Conservation (phyloP, 2,113 vertebrate genomes). For the Oostethus manadensis region DNA sequence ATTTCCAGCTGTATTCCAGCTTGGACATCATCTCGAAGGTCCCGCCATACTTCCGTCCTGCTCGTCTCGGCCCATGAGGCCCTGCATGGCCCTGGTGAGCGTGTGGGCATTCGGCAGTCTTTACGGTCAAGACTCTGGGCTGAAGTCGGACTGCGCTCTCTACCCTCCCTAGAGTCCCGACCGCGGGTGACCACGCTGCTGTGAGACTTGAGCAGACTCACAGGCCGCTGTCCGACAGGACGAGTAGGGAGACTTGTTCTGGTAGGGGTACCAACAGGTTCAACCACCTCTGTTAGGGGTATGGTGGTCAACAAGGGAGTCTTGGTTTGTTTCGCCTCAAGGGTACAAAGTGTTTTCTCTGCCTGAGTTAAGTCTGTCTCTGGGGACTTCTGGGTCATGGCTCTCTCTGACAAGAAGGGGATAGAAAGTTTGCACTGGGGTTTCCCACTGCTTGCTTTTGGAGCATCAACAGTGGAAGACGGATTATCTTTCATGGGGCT, state of each 20-base stretch:
- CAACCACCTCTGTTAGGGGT: slow-evolving; percentile 23
- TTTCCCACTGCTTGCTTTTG: slow-evolving; percentile 37
- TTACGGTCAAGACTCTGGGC: slow-evolving; percentile 74
- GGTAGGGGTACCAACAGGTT: slow-evolving; percentile 51
- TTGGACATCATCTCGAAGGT: slow-evolving; percentile 38
- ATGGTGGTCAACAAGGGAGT: slow-evolving; percentile 16
- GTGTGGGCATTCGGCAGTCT: slow-evolving; percentile 54
- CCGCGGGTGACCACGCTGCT: slow-evolving; percentile 51
- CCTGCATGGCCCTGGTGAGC: slow-evolving; percentile 69
- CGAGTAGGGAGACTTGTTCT: slow-evolving; percentile 57
- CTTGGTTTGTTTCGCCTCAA: slow-evolving; percentile 39
- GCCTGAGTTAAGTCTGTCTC: slow-evolving; percentile 12
- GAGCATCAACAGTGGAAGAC: slow-evolving; percentile 28
- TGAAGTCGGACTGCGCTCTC: slow-evolving; percentile 67
- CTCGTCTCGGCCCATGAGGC: slow-evolving; percentile 86
- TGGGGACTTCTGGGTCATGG: slow-evolving; percentile 12
- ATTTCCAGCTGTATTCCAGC: slow-evolving; percentile 39
- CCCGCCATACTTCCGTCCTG: slow-evolving; percentile 48
- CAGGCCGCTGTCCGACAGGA: slow-evolving; percentile 56
- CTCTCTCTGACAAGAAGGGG: slow-evolving; percentile 46
- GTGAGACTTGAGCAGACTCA: slow-evolving; percentile 69
- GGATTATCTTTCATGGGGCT: slow-evolving; percentile 40
- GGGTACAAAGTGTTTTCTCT: slow-evolving; percentile 30
- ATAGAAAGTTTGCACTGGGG: slow-evolving; percentile 40
- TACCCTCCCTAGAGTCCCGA: slow-evolving; percentile 59